Evolutionary conservation across 2,113 vertebrate genomes (phyloP).

Genomic region (Dissostichus mawsoni): DNA sequence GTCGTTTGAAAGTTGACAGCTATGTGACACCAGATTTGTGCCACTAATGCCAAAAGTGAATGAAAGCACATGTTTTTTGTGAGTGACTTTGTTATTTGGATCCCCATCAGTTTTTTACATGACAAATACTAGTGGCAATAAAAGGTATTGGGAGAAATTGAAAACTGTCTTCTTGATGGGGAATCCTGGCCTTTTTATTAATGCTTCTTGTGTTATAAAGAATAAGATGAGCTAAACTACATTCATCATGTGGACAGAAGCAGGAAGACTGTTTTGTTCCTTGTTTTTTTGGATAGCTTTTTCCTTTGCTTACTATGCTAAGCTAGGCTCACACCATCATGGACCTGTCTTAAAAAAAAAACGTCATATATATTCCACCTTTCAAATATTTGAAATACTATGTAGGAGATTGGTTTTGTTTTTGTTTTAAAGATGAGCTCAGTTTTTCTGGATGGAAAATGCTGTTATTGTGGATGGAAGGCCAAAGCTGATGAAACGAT

Average conservation of each 20-base stretch:
- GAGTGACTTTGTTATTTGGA: neutral
- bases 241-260: neutral
- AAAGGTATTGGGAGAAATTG: neutral
- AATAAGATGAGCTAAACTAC: neutral
- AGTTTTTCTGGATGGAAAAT: conserved; percentile 11
- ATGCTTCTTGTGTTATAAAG: neutral
- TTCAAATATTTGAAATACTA: neutral
- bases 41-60: neutral
- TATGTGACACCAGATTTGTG: neutral
- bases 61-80: neutral
- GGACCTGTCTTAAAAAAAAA: neutral
- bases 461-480: conserved; percentile 1
- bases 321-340: conserved; percentile 28
- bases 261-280: neutral
- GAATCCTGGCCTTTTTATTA: neutral
- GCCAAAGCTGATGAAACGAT: conserved; percentile 16
- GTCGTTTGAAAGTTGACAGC: neutral
- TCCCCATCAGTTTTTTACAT: neutral
- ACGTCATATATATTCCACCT: too few relatives aligned
- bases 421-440: neutral
- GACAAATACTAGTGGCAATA: neutral
- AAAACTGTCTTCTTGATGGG: neutral
- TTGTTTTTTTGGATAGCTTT: neutral
- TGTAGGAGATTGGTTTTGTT: too few relatives aligned
- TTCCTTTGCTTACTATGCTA: conserved; percentile 7